phyloP scores from a whole-genome alignment of 1,140 invertebrate species.

The Ridgeia piscesae region DNA sequence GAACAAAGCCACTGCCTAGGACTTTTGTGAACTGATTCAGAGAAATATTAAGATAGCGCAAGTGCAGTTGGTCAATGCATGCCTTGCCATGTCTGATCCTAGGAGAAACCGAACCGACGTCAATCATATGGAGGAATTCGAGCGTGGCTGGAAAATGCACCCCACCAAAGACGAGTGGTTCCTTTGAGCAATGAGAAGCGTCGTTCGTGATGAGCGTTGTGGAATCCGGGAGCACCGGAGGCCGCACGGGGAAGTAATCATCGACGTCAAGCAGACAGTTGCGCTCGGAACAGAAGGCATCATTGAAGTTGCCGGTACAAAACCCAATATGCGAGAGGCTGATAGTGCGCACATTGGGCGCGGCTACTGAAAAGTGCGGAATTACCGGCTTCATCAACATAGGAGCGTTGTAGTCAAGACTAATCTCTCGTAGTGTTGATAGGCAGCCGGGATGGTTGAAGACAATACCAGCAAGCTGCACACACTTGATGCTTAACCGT shows the following conservation, averaged over 20 bases:
- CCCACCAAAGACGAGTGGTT: background rate
- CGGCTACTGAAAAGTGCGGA: background rate
- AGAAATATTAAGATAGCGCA: background rate
- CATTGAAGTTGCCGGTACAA: background rate
- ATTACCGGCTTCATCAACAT: background rate
- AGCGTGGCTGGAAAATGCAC: background rate
- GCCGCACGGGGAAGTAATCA: background rate
- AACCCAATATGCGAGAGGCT: background rate
- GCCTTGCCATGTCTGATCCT: background rate
- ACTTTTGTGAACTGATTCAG: background rate
- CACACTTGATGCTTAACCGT: background rate
- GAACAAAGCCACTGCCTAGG: background rate
- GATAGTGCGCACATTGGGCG: background rate
- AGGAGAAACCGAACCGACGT: background rate
- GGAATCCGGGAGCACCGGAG: background rate
- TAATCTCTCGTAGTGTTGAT: background rate
- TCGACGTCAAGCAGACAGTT: background rate
- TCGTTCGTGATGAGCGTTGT: background rate
- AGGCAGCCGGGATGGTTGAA: background rate
- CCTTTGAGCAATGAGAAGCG: background rate
- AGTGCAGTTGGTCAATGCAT: background rate
- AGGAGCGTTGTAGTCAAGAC: background rate
- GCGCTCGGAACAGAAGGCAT: background rate
- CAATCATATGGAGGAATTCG: background rate
- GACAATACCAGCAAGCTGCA: background rate